A percentile compares a stretch with the other conserved stretches of the same genome.
Conservation (phyloP, 2,113 vertebrate genomes). For the Campylomormyrus numenius region DNA sequence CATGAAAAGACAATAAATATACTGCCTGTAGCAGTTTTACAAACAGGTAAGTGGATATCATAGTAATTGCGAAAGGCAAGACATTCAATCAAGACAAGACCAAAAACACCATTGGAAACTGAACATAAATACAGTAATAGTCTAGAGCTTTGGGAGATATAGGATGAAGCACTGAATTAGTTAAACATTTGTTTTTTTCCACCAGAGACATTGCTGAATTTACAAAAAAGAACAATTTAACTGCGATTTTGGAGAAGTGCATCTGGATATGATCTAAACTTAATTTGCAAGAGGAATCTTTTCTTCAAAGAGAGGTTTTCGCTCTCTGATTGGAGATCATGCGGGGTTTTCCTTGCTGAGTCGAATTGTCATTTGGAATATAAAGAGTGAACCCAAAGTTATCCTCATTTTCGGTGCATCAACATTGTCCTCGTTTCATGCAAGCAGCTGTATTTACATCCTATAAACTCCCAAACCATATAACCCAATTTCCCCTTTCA, state of each 20-base stretch:
- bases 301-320: background rate
- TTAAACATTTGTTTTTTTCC: background rate
- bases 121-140: background rate
- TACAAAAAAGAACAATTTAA: constrained; percentile 1
- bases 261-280: constrained; percentile 15
- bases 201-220: background rate
- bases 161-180: background rate
- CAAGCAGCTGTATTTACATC: background rate
- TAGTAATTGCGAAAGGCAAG: background rate
- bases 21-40: background rate
- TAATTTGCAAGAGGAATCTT: constrained; percentile 3
- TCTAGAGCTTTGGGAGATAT: background rate
- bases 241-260: background rate
- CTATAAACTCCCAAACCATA: background rate
- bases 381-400: background rate
- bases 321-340: background rate
- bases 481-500: background rate
- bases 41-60: background rate
- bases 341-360: background rate
- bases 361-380: background rate
- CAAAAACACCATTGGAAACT: background rate
- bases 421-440: background rate
- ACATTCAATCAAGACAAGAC: background rate
- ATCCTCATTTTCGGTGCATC: background rate
- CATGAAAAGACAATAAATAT: background rate